Evolutionary conservation across 2,113 vertebrate species (phyloP), one percentile per base, ranked within the genome.

Genomic region (Planiliza haematocheilus): DNA sequence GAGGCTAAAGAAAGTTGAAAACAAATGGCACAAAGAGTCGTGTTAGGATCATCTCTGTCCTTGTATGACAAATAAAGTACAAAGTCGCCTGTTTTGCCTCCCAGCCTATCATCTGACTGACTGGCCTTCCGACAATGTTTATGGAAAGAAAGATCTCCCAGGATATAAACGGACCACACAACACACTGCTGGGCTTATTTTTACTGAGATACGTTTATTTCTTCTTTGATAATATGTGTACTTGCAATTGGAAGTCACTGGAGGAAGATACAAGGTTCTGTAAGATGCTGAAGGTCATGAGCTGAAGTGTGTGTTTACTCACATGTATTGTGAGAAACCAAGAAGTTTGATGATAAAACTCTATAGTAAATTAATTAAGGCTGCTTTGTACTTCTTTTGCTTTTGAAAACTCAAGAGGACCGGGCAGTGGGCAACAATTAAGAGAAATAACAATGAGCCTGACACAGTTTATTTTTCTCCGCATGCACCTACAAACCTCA

Each of bases 91-190:
- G 8, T 38, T 53, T 34, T 17, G 48, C 37, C 46, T n/a, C 50
- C 10, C 46, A n/a, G 21, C 51, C 20, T 4, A 49, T 77, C 62
- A 79, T 82, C 57, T 69, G 77, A 76, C 56, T 66, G 12, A 3
- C 17, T 34, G 30, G 45, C 37, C 24, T 58, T 16, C 48, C 56
- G 6, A 58, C 67, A 49, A 20, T 34, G 48, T 20, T 53, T 39
- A 63, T 48, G 55, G 73, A 30, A 52, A 24, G 55, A 12, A 9
- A 10, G 34, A 34, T 62, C 8, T 45, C 2, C 38, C n/a, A 24
- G 37, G 13, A 41, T 12, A 16, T 49, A 45, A n/a, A 21, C 61
- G 50, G 58, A 13, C 51, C 34, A 30, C 24, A 30, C 5, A 5
- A 30, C 24, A 30, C 24, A 3, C 24, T 2, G 5, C 24, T 30